These are phyloP conservation scores for Capitulum mitella DNA, from an alignment of 2,888 invertebrate species.

Conservation along the genomic window DNA sequence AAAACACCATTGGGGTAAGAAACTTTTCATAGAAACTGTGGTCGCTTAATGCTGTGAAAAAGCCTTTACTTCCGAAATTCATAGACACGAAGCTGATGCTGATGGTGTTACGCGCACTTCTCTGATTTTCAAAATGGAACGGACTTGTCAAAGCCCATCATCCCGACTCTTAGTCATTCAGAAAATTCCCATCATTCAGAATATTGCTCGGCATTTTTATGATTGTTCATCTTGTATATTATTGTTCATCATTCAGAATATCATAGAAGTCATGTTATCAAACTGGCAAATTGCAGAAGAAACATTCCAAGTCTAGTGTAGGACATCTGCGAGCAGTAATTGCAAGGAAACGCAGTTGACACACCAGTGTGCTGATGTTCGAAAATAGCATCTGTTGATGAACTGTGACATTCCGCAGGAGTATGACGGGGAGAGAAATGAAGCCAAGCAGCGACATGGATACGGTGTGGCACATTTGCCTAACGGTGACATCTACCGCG, in stretches of 20 bases:
- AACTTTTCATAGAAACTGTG: too few species aligned
- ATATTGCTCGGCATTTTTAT: too few species aligned
- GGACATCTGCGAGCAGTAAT: neutral
- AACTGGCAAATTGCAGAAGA: neutral
- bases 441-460: slow-evolving; percentile 4
- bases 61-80: neutral
- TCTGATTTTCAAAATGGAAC: neutral
- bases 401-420: neutral
- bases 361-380: neutral
- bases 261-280: neutral
- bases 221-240: neutral
- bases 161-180: too few species aligned
- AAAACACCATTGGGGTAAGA: slow-evolving; percentile 14
- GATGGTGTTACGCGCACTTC: neutral
- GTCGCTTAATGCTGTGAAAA: too few species aligned
- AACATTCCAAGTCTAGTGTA: too few species aligned
- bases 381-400: neutral
- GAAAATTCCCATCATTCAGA: too few species aligned
- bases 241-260: neutral
- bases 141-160: too few species aligned
- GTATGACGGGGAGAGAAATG: slow-evolving; percentile 10
- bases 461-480: slow-evolving; percentile 6
- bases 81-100: neutral
- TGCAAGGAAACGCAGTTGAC: neutral
- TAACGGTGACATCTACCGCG: slow-evolving; percentile 12